Evolutionary conservation across 35 echinoderm and acorn worm species (phyloP), one percentile per base, ranked within the genome.

Genomic region (Apostichopus parvimensis): DNA sequence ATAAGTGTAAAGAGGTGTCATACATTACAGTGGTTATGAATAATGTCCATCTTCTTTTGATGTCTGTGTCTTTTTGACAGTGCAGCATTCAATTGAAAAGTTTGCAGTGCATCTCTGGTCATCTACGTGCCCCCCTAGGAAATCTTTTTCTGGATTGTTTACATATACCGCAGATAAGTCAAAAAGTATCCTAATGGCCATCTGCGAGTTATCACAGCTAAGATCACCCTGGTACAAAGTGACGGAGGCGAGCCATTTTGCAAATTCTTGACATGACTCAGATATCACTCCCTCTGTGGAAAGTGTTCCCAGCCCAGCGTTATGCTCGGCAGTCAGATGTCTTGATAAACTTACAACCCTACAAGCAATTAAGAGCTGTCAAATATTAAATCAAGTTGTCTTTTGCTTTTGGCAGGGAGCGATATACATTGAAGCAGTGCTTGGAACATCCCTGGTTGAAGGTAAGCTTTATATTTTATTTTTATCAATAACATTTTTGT

Each of bases 361-460:
- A 71, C 57, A 71, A 71, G 56, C 85, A 87, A 87, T 87, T 87
- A 87, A 87, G 85, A 87, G 54, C 13, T 59, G 85, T 87, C 85
- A 87, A 23, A 64, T 57, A 13, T 87, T 87, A 87, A 87, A 87
- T 87, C 85, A 71, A 87, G 26, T 93, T 59, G 89, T 55, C 22
- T 93, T 54, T 87, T 77, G 75, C 57, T 21, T 26, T 93, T 52
- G 53, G 25, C 89, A 96, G 95, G 58, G 92, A 91, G 72, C 45
- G 95, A 58, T 93, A 58, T 57, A 66, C 87, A 22, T 70, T 96
- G 83, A 79, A 90, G 72, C 88, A 96, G 80, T 94, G 93, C 82
- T 94, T 94, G 81, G 92, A 96, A 92, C 95, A 96, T 89, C 93
- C 95, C 88, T 96, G 95, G 95, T 96, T 96, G 95, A 94, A 95